Conservation (phyloP, 1,140 invertebrate genomes). For the Pseudachorutes palmiensis region DNA sequence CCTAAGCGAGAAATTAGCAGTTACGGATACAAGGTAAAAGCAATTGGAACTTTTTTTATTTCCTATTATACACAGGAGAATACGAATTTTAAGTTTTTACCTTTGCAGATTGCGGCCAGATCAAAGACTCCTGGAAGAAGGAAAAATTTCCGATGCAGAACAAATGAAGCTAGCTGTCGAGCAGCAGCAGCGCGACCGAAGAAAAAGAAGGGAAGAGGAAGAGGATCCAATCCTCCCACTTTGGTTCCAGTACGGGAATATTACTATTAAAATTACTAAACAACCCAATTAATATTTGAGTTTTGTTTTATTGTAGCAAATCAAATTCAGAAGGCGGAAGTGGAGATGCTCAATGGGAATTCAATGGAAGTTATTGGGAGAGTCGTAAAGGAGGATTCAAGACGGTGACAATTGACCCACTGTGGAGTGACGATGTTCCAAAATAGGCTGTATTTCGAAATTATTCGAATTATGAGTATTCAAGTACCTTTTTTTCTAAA, state of each 20-base stretch:
- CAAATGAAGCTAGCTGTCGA: slow-evolving; percentile 59
- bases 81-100: slow-evolving; percentile 8
- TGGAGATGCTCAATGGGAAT: slow-evolving; percentile 55
- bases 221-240: slow-evolving; percentile 48
- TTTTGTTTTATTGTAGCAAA: slow-evolving; percentile 26
- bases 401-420: slow-evolving; percentile 48
- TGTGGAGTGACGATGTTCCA: slow-evolving; percentile 43
- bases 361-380: slow-evolving; percentile 54
- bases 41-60: not conserved
- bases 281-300: not conserved
- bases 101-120: slow-evolving; percentile 50
- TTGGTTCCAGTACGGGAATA: slow-evolving; percentile 55
- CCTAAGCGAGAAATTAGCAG: slow-evolving; percentile 54
- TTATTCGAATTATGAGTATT: too few species aligned
- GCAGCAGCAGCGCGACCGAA: slow-evolving; percentile 57
- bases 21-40: slow-evolving; percentile 56
- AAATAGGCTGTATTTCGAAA: too few species aligned
- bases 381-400: slow-evolving; percentile 51
- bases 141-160: slow-evolving; percentile 63
- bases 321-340: slow-evolving; percentile 41
- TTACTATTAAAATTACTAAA: slow-evolving; percentile 6
- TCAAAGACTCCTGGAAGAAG: slow-evolving; percentile 61
- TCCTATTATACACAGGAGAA: not conserved
- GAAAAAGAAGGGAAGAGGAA: slow-evolving; percentile 53
- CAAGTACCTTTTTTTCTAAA: too few species aligned